Percentiles rank a stretch among this genome's conserved stretches.
phyloP scores from a whole-genome alignment of 2,888 invertebrate genomes.

The Horisme vitalbata region DNA sequence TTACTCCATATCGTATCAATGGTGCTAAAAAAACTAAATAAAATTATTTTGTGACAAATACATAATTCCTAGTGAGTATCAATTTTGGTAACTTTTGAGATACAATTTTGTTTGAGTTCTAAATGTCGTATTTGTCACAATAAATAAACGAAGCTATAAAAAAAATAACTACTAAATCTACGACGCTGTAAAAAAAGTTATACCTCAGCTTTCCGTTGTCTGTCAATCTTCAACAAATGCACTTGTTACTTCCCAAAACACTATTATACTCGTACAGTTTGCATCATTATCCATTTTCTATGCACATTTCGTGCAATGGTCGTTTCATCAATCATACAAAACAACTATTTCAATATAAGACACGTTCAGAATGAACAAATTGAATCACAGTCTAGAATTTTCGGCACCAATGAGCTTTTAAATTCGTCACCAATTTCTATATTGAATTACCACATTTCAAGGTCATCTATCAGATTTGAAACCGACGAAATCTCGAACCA shows the following conservation, averaged over 20 bases:
- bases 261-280: slow-evolving; percentile 48
- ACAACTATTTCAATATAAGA: slow-evolving; percentile 83
- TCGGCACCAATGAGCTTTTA: slow-evolving; percentile 81
- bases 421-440: slow-evolving; percentile 73
- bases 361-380: slow-evolving; percentile 80
- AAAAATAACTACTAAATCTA: slow-evolving; percentile 58
- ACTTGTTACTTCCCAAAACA: slow-evolving; percentile 51
- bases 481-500: slow-evolving; percentile 57
- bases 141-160: slow-evolving; percentile 69
- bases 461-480: slow-evolving; percentile 53
- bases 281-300: slow-evolving; percentile 46
- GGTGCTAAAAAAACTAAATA: slow-evolving; percentile 66
- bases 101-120: slow-evolving; percentile 18
- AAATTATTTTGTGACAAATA: slow-evolving; percentile 49
- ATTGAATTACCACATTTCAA: slow-evolving; percentile 55
- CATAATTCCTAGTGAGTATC: slow-evolving; percentile 38
- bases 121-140: slow-evolving; percentile 51
- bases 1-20: slow-evolving; percentile 80
- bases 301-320: slow-evolving; percentile 64
- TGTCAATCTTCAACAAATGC: slow-evolving; percentile 59
- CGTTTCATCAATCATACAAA: slow-evolving; percentile 79
- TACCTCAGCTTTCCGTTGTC: slow-evolving; percentile 47
- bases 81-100: slow-evolving; percentile 28
- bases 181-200: slow-evolving; percentile 53
- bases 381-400: slow-evolving; percentile 82